These are phyloP conservation scores for Hydrophis major DNA, from an alignment of 2,797 vertebrate species.

Conservation along the genomic window DNA sequence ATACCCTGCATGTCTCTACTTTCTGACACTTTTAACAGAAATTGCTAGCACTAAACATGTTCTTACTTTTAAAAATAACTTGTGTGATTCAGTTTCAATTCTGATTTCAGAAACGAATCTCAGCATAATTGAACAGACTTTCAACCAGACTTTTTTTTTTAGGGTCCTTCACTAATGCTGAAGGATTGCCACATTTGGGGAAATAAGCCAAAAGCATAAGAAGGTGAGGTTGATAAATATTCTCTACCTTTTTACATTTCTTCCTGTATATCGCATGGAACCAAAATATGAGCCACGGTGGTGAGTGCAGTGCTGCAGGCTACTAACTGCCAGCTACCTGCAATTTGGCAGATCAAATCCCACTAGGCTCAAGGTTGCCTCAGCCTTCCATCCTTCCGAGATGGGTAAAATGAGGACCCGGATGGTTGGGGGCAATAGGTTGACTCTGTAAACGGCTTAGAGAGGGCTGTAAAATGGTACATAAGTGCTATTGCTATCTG, in stretches of 20 bases:
- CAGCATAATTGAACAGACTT: background rate
- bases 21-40: background rate
- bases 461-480: too few relatives aligned
- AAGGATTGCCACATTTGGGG: background rate
- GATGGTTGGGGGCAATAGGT: too few relatives aligned
- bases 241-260: background rate
- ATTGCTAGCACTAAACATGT: background rate
- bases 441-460: too few relatives aligned
- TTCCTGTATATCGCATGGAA: background rate
- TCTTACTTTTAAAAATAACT: background rate
- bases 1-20: background rate
- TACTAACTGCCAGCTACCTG: too few relatives aligned
- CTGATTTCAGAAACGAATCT: background rate
- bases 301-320: too few relatives aligned
- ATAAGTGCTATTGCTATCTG: too few relatives aligned
- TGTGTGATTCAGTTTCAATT: background rate
- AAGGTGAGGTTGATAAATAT: background rate
- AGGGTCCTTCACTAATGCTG: background rate
- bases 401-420: too few relatives aligned
- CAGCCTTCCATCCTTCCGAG: too few relatives aligned
- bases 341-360: too few relatives aligned
- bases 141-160: background rate
- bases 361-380: too few relatives aligned
- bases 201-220: background rate
- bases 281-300: too few relatives aligned